Conservation (phyloP, 1,140 invertebrate genomes). For the Drosophila kanapiae region DNA sequence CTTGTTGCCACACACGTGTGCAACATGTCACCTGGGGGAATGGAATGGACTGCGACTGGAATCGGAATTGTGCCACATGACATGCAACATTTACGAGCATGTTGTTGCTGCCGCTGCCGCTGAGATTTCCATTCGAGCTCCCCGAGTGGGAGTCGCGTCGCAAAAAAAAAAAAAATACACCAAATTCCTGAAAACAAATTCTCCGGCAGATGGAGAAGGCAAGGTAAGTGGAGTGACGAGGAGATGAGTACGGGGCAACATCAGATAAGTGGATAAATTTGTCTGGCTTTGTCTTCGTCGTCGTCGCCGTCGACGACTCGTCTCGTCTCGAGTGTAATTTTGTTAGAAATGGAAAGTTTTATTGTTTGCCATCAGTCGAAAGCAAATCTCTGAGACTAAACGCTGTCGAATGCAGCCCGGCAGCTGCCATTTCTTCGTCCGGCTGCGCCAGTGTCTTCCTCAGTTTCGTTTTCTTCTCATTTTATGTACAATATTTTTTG, state of each 20-base stretch:
- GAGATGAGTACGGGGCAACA: slow-evolving; percentile 22
- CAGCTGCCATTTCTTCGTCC: slow-evolving; percentile 38
- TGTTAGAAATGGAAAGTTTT: slow-evolving; percentile 81
- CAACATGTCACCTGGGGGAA: slow-evolving; percentile 63
- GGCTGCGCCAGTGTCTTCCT: background rate
- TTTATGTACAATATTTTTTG: slow-evolving; percentile 20
- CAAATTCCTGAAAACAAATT: slow-evolving; percentile 49
- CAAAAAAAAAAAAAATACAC: slow-evolving; percentile 18
- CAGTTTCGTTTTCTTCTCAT: slow-evolving; percentile 29
- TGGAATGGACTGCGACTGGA: slow-evolving; percentile 20
- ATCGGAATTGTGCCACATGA: slow-evolving; percentile 40
- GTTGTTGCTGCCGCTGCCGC: slow-evolving; percentile 41
- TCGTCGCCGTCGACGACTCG: background rate
- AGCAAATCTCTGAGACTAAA: slow-evolving; percentile 74
- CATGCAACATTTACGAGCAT: slow-evolving; percentile 51
- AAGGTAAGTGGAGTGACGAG: slow-evolving; percentile 20
- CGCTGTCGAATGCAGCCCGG: slow-evolving; percentile 62
- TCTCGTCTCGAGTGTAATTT: slow-evolving; percentile 59
- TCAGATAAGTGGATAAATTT: slow-evolving; percentile 73
- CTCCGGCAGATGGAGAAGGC: slow-evolving; percentile 9
- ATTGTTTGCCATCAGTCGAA: slow-evolving; percentile 69
- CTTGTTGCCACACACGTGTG: slow-evolving; percentile 57
- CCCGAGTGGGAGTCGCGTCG: slow-evolving; percentile 30
- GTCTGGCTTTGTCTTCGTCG: slow-evolving; percentile 60
- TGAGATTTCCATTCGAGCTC: slow-evolving; percentile 20